Evolutionary conservation across 2,888 invertebrate genomes (phyloP).

Genomic region (Melipona beecheii): DNA sequence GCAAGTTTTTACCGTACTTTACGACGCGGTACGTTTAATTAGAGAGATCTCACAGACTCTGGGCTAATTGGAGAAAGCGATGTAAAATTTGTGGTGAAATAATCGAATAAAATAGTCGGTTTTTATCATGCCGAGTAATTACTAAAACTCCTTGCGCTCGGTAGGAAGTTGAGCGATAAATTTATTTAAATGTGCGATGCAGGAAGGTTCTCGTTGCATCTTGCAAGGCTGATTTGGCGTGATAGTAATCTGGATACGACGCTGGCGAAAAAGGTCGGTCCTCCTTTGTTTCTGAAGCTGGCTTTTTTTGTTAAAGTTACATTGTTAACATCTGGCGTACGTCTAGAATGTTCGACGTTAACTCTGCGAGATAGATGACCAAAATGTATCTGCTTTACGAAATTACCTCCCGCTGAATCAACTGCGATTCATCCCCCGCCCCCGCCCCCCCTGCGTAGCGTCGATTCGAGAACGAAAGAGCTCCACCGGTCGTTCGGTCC

Average conservation of each 20-base stretch:
- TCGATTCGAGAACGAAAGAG: too few species aligned
- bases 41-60: neutral
- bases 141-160: constrained; percentile 3
- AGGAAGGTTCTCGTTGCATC: neutral
- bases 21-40: neutral
- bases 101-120: neutral
- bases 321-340: neutral
- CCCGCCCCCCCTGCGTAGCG: too few species aligned
- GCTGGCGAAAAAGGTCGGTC: neutral
- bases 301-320: neutral
- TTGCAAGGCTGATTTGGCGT: neutral
- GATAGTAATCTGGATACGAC: neutral
- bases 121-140: constrained; percentile 10
- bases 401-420: neutral
- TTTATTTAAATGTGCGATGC: neutral
- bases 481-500: neutral
- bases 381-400: neutral
- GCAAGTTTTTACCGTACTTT: neutral
- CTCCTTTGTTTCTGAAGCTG: neutral
- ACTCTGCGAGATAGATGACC: too few species aligned
- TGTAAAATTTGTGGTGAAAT: neutral
- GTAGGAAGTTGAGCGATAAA: neutral
- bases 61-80: constrained; percentile 27
- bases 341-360: neutral
- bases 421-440: neutral